These are phyloP conservation scores for Tetramorium parvispinum DNA, from an alignment of 1,140 invertebrate genomes.

Conservation along the genomic window DNA sequence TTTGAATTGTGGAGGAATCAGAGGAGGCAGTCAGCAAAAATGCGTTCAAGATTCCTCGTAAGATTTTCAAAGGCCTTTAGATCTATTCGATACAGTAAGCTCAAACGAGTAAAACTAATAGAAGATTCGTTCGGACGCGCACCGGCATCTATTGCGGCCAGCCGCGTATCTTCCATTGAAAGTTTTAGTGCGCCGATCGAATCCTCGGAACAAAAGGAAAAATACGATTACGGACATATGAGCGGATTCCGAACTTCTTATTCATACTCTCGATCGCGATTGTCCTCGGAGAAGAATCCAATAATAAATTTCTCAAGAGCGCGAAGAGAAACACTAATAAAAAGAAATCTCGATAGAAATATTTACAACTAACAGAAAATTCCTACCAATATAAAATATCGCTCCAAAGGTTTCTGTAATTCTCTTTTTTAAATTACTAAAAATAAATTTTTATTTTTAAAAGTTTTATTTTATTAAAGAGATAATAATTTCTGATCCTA, in stretches of 20 bases:
- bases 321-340: conserved; percentile 6
- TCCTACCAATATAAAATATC: conserved; percentile 18
- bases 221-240: conserved; percentile 37
- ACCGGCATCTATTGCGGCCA: conserved; percentile 18
- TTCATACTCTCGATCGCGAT: conserved; percentile 49
- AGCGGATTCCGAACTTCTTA: conserved; percentile 48
- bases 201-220: conserved; percentile 44
- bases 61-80: conserved; percentile 44
- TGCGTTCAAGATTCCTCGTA: conserved; percentile 39
- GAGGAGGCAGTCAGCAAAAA: conserved; percentile 41
- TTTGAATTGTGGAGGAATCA: background rate
- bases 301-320: conserved; percentile 41
- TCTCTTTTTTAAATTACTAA: background rate
- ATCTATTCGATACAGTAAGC: conserved; percentile 32
- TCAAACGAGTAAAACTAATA: conserved; percentile 36
- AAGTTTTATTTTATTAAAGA: background rate
- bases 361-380: conserved; percentile 19
- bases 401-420: background rate
- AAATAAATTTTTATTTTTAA: background rate
- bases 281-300: conserved; percentile 24
- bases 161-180: conserved; percentile 46
- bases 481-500: background rate
- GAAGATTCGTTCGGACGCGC: conserved; percentile 45
- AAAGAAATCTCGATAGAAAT: conserved; percentile 21
- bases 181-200: conserved; percentile 32